Percentiles rank a stretch among this genome's conserved stretches.
phyloP scores from a whole-genome alignment of 2,888 invertebrate genomes.

The Cremastinae sp. region DNA sequence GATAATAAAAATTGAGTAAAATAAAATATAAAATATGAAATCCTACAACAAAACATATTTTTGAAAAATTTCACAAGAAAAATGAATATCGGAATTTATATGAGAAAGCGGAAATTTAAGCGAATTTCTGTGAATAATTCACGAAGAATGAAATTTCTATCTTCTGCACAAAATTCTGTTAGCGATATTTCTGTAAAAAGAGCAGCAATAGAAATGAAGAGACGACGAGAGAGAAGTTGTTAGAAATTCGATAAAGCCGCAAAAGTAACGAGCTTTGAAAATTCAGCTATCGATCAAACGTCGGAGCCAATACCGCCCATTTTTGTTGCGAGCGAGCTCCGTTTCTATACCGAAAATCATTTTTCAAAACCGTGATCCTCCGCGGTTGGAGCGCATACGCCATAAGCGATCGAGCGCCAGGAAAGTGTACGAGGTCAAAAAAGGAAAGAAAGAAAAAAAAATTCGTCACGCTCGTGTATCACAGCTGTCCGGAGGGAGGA shows the following conservation, averaged over 20 bases:
- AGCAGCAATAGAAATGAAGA: neutral
- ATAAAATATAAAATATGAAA: too few species aligned
- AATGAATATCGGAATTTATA: too few species aligned
- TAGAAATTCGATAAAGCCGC: conserved; percentile 11
- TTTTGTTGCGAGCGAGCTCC: conserved; percentile 25
- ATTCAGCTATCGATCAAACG: conserved; percentile 55
- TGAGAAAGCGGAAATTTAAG: too few species aligned
- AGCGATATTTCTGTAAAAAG: too few species aligned
- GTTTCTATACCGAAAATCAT: conserved; percentile 31
- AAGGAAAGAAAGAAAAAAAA: conserved; percentile 9
- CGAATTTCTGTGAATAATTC: too few species aligned
- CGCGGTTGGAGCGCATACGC: conserved; percentile 6
- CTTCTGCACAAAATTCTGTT: too few species aligned
- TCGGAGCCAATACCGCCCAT: conserved; percentile 36
- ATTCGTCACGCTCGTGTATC: conserved; percentile 62
- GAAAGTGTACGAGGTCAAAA: conserved; percentile 39
- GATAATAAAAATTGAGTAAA: too few species aligned
- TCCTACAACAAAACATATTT: neutral
- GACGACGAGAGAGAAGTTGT: conserved; percentile 1
- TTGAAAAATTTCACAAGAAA: too few species aligned
- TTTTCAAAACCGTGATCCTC: conserved; percentile 45
- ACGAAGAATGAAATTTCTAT: too few species aligned
- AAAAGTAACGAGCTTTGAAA: conserved; percentile 37
- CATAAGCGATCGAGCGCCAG: conserved; percentile 20
- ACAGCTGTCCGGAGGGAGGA: conserved; percentile 54